Evolutionary conservation across 2,888 invertebrate genomes (phyloP), one percentile per base, ranked within the genome.

Genomic region (Sycophila texana): DNA sequence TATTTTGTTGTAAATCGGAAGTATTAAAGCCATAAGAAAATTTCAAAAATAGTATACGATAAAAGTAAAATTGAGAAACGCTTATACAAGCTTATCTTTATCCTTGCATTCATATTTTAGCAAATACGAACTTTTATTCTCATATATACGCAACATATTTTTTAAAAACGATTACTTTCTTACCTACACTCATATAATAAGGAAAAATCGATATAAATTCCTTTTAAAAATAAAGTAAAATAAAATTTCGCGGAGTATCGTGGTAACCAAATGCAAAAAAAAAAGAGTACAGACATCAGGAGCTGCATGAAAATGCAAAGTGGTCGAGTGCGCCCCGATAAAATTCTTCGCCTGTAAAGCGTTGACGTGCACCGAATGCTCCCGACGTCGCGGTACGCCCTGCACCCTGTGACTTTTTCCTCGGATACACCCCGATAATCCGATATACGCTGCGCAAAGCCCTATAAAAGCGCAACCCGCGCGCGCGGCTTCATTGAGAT

Each of bases 281-380:
- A 30, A 39, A 55, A 58, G 26, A 4, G 71, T n/a, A 30, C 14
- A 39, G 18, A 39, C 74, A n/a, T n/a, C n/a, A 72, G 65, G 73
- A 68, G 73, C 47, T 73, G 73, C 76, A 75, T 79, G 77, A 86
- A 87, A 89, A 88, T 88, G 89, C 86, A 86, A 87, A 86, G 85
- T 86, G 86, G 78, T 84, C 83, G 84, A 87, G 86, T 85, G 84
- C 85, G 84, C 84, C 22, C 60, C 87, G 88, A 89, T 88, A 89
- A 89, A 89, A 89, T 89, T 88, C 87, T 86, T 86, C 85, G 86
- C 84, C 86, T 84, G 87, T 88, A 87, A 89, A 89, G 87, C 86
- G 88, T 84, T 88, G 88, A 88, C 88, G 88, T 86, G 88, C 86
- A 87, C 85, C 86, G 88, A 89, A 88, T 89, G 86, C 87, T 83